These are phyloP conservation scores for Mobula hypostoma DNA, from an alignment of 2,113 vertebrate genomes.

Conservation along the genomic window DNA sequence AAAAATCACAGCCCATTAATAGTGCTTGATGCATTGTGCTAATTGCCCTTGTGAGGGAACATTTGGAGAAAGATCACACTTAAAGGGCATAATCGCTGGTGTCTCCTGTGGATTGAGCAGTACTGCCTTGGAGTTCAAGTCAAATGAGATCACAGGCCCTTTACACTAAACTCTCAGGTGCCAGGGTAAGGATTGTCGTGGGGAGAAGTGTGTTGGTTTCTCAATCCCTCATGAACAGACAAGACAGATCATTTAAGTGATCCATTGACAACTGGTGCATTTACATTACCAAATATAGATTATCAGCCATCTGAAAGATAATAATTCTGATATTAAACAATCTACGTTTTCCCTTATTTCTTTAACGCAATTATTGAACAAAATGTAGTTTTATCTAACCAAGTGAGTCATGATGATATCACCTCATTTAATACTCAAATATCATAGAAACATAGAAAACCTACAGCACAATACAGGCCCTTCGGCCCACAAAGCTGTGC, in stretches of 20 bases:
- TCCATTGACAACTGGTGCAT: neutral
- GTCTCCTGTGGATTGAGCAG: neutral
- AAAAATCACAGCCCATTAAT: neutral
- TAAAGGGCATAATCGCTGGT: neutral
- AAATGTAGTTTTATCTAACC: neutral
- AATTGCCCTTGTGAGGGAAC: neutral
- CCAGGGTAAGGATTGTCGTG: too few relatives aligned
- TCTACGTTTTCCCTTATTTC: neutral
- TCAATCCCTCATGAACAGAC: neutral
- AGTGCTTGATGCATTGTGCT: neutral
- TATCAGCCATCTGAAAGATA: neutral
- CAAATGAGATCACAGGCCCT: neutral
- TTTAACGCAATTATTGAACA: neutral
- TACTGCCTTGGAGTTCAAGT: neutral
- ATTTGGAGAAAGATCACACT: neutral
- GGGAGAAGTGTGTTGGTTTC: too few relatives aligned
- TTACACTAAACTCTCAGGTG: neutral
- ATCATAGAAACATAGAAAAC: neutral
- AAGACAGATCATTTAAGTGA: slow-evolving; percentile 11
- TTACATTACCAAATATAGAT: neutral
- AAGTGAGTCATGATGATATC: neutral
- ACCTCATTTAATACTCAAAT: neutral
- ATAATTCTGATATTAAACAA: neutral
- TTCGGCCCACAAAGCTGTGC: too few relatives aligned
- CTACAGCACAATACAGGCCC: too few relatives aligned